Base-by-base conservation (phyloP, 2,797 vertebrate species). In the Botia kubotai region DNA sequence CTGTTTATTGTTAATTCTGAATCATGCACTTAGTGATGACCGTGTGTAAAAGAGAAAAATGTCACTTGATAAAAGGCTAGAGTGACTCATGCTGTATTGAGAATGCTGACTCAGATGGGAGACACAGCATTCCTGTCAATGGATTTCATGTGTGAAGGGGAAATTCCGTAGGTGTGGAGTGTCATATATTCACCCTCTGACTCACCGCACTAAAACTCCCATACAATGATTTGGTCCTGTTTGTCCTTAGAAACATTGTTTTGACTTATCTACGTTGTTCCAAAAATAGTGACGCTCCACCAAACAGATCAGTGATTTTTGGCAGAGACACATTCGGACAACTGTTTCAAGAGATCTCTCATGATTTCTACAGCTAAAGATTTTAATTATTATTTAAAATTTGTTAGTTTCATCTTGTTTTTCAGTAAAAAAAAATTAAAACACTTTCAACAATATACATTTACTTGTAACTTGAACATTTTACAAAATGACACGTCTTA, bases 41-140 rank as follows among this genome's bases (percentile, higher is more conserved):
- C n/a, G 26, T n/a, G 29, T 21, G 36, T 60, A 33, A 50, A 78
- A 16, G 2, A 43, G 26, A 26, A 10, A 52, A 65, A 21, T 72
- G 17, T 79, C 55, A 23, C 26, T 23, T 53, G 46, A 66, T 53
- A 53, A 50, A 53, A 39, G 19, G 2, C 57, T 72, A 46, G 46
- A 53, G 46, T 33, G 70, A 73, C 33, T 80, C 50, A 58, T 66
- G 58, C 33, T 67, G 53, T 80, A 73, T 66, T 55, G 52, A 67
- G 33, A 66, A 55, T 66, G 60, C 70, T 73, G 78, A 80, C 21
- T 80, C 71, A 72, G 39, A 72, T 43, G 57, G 58, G 68, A 72
- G 46, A 72, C 58, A 43, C 68, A 36, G 50, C 67, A 82, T 77
- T 77, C 80, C 50, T n/a, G 74, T 29, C 57, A 53, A 17, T 48